phyloP scores from a whole-genome alignment of 2,797 vertebrate genomes.

The Ispidina lecontei region DNA sequence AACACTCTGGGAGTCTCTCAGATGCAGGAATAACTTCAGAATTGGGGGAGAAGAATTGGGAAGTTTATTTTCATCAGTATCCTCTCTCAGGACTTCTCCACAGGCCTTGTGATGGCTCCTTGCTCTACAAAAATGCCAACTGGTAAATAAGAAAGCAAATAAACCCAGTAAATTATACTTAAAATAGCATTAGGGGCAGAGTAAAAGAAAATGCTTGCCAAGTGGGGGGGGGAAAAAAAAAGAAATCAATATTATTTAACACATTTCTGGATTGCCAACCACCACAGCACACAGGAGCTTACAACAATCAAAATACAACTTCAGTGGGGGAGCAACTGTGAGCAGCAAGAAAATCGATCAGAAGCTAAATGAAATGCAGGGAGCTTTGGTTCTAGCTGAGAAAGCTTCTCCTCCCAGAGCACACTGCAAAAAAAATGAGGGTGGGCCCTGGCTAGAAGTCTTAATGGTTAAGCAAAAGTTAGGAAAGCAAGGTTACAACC shows the following conservation, averaged over 20 bases:
- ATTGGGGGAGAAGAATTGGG: not conserved
- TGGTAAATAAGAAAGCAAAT: constrained; percentile 36
- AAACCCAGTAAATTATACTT: constrained; percentile 50
- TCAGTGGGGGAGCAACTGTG: not conserved
- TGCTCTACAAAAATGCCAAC: not conserved
- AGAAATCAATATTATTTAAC: constrained; percentile 69
- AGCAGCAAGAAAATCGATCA: constrained; percentile 56
- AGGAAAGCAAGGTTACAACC: not conserved
- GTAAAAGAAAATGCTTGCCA: constrained; percentile 47
- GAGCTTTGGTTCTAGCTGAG: constrained; percentile 12
- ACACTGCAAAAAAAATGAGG: not conserved
- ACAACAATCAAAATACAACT: constrained; percentile 60
- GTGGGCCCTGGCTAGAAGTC: not conserved
- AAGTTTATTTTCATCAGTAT: not conserved
- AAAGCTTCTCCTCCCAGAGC: not conserved
- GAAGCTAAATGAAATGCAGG: constrained; percentile 57
- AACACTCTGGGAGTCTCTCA: not conserved
- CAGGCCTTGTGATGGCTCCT: not conserved
- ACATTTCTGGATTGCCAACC: constrained; percentile 58
- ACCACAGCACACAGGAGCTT: constrained; percentile 4
- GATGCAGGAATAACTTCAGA: not conserved
- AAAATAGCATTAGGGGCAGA: constrained; percentile 31
- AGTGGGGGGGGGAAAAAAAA: not conserved
- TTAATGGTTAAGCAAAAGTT: not conserved
- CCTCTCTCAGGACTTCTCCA: not conserved